Evolutionary conservation across 2,797 vertebrate species (phyloP).

Genomic region (Pseudochaenichthys georgianus): DNA sequence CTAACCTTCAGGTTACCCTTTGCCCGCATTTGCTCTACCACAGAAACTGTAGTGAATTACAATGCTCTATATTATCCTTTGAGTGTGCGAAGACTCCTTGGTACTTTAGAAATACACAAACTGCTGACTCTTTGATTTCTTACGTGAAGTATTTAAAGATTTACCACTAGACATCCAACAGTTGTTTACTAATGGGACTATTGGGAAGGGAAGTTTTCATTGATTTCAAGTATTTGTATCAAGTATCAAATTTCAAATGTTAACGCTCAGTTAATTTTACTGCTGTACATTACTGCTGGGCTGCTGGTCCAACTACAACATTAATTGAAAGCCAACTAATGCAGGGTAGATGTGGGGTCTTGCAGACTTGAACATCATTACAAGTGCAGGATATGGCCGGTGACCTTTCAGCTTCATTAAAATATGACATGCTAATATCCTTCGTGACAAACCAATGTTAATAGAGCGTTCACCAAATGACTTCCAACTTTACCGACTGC

Average conservation of each 20-base stretch:
- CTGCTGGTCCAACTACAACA: constrained; percentile 7
- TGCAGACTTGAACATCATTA: neutral
- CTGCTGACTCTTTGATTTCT: neutral
- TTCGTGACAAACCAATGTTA: neutral
- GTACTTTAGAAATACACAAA: neutral
- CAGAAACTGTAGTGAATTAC: constrained; percentile 30
- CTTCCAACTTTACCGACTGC: constrained; percentile 21
- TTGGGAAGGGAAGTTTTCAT: neutral
- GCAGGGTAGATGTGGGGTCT: neutral
- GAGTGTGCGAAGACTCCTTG: constrained; percentile 21
- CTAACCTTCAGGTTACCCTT: constrained; percentile 51
- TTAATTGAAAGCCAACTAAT: constrained; percentile 3
- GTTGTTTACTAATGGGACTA: neutral
- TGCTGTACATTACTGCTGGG: neutral
- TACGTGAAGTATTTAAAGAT: constrained; percentile 1
- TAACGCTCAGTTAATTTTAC: neutral
- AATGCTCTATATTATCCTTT: constrained; percentile 30
- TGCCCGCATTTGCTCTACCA: constrained; percentile 15
- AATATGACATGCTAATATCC: constrained; percentile 28
- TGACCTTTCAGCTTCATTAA: constrained; percentile 45
- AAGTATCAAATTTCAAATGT: neutral
- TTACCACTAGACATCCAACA: constrained; percentile 13
- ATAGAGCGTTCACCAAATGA: constrained; percentile 18
- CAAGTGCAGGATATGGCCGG: constrained; percentile 2
- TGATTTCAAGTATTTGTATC: neutral